Conservation (phyloP, 2,888 invertebrate species). For the Campopleginae sp. region DNA sequence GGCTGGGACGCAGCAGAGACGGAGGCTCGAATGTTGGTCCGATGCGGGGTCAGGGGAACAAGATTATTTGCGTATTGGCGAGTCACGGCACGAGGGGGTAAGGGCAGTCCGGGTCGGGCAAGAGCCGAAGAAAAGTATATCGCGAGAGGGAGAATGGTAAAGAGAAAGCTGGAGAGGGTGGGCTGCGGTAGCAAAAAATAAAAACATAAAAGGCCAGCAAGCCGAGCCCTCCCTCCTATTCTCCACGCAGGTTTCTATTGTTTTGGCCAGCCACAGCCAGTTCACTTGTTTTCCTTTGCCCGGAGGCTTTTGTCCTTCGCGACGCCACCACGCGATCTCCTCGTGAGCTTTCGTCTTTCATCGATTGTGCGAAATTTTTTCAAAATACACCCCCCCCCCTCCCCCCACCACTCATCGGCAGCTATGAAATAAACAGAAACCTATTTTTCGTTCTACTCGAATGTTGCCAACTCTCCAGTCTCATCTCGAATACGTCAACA, state of each 20-base stretch:
- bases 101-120: constrained; percentile 22
- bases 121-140: constrained; percentile 51
- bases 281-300: constrained; percentile 82
- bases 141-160: constrained; percentile 56
- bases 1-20: no score
- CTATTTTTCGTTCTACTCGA: no score
- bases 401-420: no score
- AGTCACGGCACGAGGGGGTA: constrained; percentile 16
- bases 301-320: constrained; percentile 76
- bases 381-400: background rate
- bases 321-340: constrained; percentile 67
- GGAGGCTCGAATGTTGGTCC: constrained; percentile 69
- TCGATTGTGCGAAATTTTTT: background rate
- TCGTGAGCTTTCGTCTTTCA: background rate
- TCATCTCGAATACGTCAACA: no score
- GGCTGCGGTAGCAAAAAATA: constrained; percentile 64
- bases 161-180: constrained; percentile 32
- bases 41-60: constrained; percentile 37
- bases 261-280: constrained; percentile 77
- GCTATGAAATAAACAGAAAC: no score
- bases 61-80: constrained; percentile 15
- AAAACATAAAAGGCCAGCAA: constrained; percentile 81
- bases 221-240: constrained; percentile 73
- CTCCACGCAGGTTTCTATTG: constrained; percentile 80
- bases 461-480: no score